Conservation (phyloP, 2,797 vertebrate genomes). For the Cheirogaleus major region DNA sequence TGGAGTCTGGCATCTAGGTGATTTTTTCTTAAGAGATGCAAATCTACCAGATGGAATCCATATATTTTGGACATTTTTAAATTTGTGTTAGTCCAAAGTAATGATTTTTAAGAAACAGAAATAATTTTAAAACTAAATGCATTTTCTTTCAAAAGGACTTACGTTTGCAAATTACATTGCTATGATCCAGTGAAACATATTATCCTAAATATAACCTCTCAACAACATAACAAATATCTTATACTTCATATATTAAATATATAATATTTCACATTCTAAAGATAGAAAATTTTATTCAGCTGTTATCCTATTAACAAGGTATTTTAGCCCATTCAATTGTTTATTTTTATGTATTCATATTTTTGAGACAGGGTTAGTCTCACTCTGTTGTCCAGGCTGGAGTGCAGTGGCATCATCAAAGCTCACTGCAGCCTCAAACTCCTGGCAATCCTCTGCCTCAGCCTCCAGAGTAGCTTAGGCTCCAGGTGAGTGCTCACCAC, state of each 20-base stretch:
- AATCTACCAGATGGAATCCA: slow-evolving; percentile 12
- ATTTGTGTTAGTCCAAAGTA: slow-evolving; percentile 31
- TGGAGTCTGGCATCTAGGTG: neutral
- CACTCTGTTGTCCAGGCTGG: neutral
- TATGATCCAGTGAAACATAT: neutral
- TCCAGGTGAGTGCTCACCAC: neutral
- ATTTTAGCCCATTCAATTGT: neutral
- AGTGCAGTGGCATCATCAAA: neutral
- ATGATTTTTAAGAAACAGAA: neutral
- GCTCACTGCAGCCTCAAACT: neutral
- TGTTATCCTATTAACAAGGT: neutral
- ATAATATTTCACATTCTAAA: neutral
- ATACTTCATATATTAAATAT: neutral
- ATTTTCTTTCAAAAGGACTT: slow-evolving; percentile 30
- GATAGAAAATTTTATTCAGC: neutral
- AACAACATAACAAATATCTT: neutral
- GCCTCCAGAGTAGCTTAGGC: neutral
- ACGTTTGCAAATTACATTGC: neutral
- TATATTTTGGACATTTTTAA: slow-evolving; percentile 17
- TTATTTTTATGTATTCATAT: neutral
- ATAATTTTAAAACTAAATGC: slow-evolving; percentile 45
- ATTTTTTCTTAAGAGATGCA: neutral
- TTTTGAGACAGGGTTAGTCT: neutral
- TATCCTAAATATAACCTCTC: neutral
- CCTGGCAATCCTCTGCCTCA: neutral